Base-by-base conservation (phyloP, 2,797 vertebrate species). In the Salmo trutta region DNA sequence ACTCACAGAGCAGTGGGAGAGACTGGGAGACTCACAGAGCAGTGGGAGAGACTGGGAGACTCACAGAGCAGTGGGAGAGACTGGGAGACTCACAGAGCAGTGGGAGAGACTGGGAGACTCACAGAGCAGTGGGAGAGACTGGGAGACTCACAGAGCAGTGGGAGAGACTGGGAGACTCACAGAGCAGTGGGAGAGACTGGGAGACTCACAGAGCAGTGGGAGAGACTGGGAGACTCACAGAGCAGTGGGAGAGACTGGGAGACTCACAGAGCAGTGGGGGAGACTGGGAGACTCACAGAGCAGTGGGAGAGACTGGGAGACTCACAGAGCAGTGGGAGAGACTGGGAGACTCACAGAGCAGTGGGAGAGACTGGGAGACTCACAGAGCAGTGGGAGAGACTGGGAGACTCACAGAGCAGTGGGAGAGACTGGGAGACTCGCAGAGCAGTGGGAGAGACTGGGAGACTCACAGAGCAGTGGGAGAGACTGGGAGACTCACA, bases 41-140 rank as follows among this genome's bases (percentile, higher is more conserved):
- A 54, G 16, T 16, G 53, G 3, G 53, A 5, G 33, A 33, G 4
- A 33, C 31, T 33, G 31, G 4, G 4, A 5, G 31, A 33, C 33
- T 33, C 33, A 33, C 92, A 92, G 90, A 83, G 86, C 83, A 86
- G 84, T 83, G 85, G 89, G 89, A 31, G 88, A 33, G 5, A 33
- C 76, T 85, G 85, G 81, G 88, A 87, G 88, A 86, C 16, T 54
- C 53, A 54, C 53, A 16, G 53, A 54, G 16, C 0, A 54, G 17
- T 16, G 53, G 15, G 17, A 7, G 36, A 36, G 6, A 36, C 36
- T 36, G 36, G 6, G 36, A 36, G 6, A 36, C 36, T 36, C 36
- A 36, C 92, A 92, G 90, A 84, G 86, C 83, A 86, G 83, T 83
- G 85, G 89, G 88, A 87, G 88, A 36, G 36, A 36, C 76, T 85